phyloP scores from a whole-genome alignment of 2,888 invertebrate genomes.

The Hemaris fuciformis region DNA sequence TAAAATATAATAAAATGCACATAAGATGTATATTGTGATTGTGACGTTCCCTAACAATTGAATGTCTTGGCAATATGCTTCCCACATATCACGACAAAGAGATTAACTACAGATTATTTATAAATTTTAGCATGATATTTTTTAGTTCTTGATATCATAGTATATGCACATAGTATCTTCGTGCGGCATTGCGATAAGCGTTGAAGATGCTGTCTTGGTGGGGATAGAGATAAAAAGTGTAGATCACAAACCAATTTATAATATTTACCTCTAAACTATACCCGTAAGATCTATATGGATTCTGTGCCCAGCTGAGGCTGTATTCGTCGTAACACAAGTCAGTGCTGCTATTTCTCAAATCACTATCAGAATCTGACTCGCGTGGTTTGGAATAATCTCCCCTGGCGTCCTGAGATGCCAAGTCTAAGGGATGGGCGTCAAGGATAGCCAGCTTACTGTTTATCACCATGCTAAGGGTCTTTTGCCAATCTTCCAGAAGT shows the following conservation, averaged over 20 bases:
- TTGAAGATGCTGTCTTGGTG: no score
- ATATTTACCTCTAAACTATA: constrained; percentile 54
- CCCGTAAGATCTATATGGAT: constrained; percentile 41
- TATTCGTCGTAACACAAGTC: constrained; percentile 55
- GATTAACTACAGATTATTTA: neutral
- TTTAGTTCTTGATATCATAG: no score
- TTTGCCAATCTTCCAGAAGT: constrained; percentile 68
- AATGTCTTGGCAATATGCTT: no score
- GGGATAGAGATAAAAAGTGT: no score
- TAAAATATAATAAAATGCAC: no score
- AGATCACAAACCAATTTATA: no score
- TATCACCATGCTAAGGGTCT: constrained; percentile 60
- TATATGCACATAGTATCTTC: no score
- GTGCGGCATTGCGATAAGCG: no score
- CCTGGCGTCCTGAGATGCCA: constrained; percentile 64
- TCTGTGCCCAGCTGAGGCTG: constrained; percentile 49
- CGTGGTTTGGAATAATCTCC: constrained; percentile 61
- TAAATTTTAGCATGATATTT: no score
- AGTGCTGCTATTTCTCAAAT: constrained; percentile 41
- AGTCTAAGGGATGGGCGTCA: constrained; percentile 49
- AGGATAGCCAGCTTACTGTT: constrained; percentile 53
- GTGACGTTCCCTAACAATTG: no score
- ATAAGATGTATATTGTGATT: no score
- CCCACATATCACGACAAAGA: no score
- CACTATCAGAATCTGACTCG: constrained; percentile 57